A percentile compares a stretch with the other conserved stretches of the same genome.
Conservation (phyloP, 2,797 vertebrate genomes). For the Macropodus opercularis region DNA sequence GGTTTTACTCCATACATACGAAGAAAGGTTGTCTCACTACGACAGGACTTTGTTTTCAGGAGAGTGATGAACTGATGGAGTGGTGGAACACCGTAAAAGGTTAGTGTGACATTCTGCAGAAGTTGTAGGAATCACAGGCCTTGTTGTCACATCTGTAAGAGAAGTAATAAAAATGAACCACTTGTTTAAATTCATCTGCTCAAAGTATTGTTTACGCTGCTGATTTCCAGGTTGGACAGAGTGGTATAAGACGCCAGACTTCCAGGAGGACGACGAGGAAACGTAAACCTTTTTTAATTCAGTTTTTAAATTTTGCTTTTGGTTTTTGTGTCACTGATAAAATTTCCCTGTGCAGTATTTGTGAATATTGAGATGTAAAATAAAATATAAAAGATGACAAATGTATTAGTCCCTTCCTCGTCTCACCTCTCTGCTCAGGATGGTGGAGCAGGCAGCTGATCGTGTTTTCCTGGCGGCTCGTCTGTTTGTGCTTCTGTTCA, state of each 20-base stretch:
- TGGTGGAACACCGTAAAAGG: slow-evolving; percentile 79
- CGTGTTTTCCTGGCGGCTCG: slow-evolving; percentile 76
- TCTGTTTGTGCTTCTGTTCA: slow-evolving; percentile 76
- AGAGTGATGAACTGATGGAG: slow-evolving; percentile 64
- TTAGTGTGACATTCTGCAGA: slow-evolving; percentile 7
- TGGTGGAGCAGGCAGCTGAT: slow-evolving; percentile 71
- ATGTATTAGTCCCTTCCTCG: no score
- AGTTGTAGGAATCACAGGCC: not conserved
- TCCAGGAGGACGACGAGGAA: slow-evolving; percentile 61
- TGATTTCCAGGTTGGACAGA: slow-evolving; percentile 70
- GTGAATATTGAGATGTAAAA: no score
- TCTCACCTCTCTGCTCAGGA: slow-evolving; percentile 39
- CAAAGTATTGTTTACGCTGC: not conserved
- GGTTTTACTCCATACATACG: not conserved
- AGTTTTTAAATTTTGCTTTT: not conserved
- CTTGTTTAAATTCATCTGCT: no score
- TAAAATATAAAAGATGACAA: no score
- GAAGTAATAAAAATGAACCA: no score
- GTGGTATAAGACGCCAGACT: slow-evolving; percentile 70
- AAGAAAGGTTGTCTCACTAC: not conserved
- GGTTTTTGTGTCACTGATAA: no score
- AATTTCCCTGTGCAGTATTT: not conserved
- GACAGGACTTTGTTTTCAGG: slow-evolving; percentile 51
- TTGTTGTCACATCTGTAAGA: not conserved
- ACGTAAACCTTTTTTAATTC: slow-evolving; percentile 40